Percentiles rank a stretch among this genome's conserved stretches.
These are phyloP conservation scores for Nothoprocta pentlandii DNA, from an alignment of 2,113 vertebrate species.

Conservation along the genomic window DNA sequence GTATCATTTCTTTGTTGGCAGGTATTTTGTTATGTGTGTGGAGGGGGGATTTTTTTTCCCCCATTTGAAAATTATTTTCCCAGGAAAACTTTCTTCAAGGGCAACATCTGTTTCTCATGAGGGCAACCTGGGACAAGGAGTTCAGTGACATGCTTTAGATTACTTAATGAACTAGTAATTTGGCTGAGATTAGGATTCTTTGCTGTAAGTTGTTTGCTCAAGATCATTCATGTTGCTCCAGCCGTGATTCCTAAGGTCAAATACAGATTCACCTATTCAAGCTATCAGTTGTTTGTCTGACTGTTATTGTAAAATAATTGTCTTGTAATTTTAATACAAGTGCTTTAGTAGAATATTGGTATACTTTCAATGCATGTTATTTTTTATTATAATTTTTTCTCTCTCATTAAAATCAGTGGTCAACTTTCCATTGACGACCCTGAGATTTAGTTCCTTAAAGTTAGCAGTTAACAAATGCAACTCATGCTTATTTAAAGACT, in stretches of 20 bases:
- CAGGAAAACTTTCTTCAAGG: slow-evolving; percentile 34
- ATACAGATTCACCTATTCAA: background rate
- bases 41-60: background rate
- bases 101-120: slow-evolving; percentile 56
- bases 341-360: background rate
- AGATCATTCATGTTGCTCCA: background rate
- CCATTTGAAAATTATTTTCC: slow-evolving; percentile 36
- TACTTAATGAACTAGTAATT: slow-evolving; percentile 25
- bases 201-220: background rate
- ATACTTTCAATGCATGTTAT: background rate
- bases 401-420: background rate
- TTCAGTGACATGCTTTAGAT: slow-evolving; percentile 38
- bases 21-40: background rate
- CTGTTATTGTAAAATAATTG: background rate
- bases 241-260: background rate
- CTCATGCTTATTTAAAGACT: background rate
- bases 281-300: background rate
- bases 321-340: background rate
- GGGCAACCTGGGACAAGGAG: slow-evolving; percentile 21
- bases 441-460: background rate
- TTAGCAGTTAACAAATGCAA: background rate
- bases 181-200: background rate
- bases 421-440: background rate
- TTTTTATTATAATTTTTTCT: background rate
- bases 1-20: background rate